Percentiles rank a stretch among this genome's conserved stretches.
Conservation (phyloP, 2,113 vertebrate genomes). For the Kryptolebias marmoratus region DNA sequence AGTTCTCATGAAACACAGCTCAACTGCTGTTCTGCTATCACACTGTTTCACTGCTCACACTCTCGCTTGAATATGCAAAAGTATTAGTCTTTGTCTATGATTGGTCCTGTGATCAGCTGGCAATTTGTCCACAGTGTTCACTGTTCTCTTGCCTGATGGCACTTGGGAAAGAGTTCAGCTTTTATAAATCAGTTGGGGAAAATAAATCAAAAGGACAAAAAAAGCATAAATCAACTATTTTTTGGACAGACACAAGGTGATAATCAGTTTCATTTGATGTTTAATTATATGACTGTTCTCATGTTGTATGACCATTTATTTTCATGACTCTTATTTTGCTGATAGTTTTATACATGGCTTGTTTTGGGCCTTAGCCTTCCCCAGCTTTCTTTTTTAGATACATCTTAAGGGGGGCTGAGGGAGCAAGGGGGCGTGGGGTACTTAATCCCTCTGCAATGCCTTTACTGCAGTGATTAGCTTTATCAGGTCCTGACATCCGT, state of each 20-base stretch:
- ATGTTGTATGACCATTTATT: too few relatives aligned
- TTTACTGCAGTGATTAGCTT: slow-evolving; percentile 75
- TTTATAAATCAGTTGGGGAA: too few relatives aligned
- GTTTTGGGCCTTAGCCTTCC: slow-evolving; percentile 40
- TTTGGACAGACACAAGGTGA: neutral
- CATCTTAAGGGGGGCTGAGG: slow-evolving; percentile 28
- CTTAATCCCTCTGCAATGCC: slow-evolving; percentile 65
- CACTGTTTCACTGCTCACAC: neutral
- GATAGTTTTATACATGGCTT: slow-evolving; percentile 7
- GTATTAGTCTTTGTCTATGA: neutral
- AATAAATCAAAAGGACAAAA: neutral
- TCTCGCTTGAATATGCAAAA: neutral
- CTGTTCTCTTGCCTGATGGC: too few relatives aligned
- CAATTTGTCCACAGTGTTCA: too few relatives aligned
- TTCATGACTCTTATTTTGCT: neutral
- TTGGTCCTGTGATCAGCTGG: too few relatives aligned
- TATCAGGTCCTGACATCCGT: slow-evolving; percentile 76
- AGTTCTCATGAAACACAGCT: neutral
- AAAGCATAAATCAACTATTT: neutral
- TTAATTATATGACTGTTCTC: neutral
- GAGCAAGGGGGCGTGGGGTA: slow-evolving; percentile 16
- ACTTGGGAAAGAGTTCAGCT: neutral
- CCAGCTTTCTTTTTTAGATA: slow-evolving; percentile 46
- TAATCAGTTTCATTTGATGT: neutral
- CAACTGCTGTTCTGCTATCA: neutral